Percentiles rank a stretch among this genome's conserved stretches.
phyloP scores from a whole-genome alignment of 2,888 invertebrate species.

The Synergus umbraculus region DNA sequence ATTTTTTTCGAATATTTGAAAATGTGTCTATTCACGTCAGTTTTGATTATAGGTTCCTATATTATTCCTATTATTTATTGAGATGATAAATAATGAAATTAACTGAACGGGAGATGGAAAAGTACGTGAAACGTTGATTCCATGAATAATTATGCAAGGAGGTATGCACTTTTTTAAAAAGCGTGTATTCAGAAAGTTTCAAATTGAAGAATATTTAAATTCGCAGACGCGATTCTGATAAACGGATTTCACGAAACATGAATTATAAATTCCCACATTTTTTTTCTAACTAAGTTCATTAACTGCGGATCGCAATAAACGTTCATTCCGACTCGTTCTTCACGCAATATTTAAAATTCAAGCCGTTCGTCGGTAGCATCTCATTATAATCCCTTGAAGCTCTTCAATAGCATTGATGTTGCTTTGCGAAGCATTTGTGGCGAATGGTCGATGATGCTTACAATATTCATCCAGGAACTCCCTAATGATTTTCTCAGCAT shows the following conservation, averaged over 20 bases:
- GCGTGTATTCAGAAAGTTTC: neutral
- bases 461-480: slow-evolving; percentile 39
- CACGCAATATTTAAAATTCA: slow-evolving; percentile 31
- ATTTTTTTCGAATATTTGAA: neutral
- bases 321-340: slow-evolving; percentile 48
- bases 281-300: slow-evolving; percentile 15
- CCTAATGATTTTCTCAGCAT: slow-evolving; percentile 41
- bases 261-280: neutral
- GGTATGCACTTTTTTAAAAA: neutral
- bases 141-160: neutral
- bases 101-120: no score
- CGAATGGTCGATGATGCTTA: slow-evolving; percentile 42
- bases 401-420: slow-evolving; percentile 39
- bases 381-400: slow-evolving; percentile 44
- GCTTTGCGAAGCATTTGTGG: slow-evolving; percentile 40
- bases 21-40: neutral
- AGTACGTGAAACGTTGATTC: no score
- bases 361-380: slow-evolving; percentile 42
- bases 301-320: slow-evolving; percentile 50
- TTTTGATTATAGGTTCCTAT: no score
- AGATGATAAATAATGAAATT: no score
- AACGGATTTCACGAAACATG: neutral
- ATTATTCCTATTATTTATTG: no score
- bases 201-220: neutral
- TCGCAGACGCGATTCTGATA: neutral